Conservation (phyloP, 1,140 invertebrate species). For the Geopemphigus sp. region DNA sequence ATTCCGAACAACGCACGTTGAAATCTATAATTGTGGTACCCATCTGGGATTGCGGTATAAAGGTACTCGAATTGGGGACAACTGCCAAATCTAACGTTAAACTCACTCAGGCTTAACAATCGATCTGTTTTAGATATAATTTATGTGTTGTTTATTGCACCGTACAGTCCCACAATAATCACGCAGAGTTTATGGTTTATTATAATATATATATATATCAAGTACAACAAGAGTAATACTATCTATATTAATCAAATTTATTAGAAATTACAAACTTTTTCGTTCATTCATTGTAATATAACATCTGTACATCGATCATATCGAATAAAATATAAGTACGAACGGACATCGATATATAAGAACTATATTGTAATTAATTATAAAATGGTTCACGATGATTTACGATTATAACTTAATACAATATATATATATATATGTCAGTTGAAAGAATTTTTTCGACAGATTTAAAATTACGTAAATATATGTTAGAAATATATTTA, state of each 20-base stretch:
- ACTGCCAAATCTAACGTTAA: constrained; percentile 20
- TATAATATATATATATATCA: neutral
- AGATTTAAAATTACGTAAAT: no score
- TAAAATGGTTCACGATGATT: no score
- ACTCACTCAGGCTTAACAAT: constrained; percentile 20
- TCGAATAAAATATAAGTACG: constrained; percentile 5
- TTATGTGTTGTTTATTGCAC: constrained; percentile 16
- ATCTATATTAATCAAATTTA: neutral
- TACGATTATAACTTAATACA: no score
- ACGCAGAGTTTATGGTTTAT: neutral
- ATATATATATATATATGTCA: no score
- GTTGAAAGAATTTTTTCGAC: no score
- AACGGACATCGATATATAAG: neutral
- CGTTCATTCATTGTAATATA: neutral
- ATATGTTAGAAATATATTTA: no score
- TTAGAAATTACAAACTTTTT: constrained; percentile 2
- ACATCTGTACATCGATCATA: neutral
- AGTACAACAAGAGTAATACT: neutral
- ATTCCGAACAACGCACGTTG: constrained; percentile 5
- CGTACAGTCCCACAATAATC: neutral
- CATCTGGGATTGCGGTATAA: constrained; percentile 4
- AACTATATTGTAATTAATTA: neutral
- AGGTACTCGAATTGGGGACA: constrained; percentile 13
- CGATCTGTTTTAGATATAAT: constrained; percentile 31
- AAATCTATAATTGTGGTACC: constrained; percentile 6